Base-by-base conservation (phyloP, 1,140 invertebrate genomes). In the Lerema accius region DNA sequence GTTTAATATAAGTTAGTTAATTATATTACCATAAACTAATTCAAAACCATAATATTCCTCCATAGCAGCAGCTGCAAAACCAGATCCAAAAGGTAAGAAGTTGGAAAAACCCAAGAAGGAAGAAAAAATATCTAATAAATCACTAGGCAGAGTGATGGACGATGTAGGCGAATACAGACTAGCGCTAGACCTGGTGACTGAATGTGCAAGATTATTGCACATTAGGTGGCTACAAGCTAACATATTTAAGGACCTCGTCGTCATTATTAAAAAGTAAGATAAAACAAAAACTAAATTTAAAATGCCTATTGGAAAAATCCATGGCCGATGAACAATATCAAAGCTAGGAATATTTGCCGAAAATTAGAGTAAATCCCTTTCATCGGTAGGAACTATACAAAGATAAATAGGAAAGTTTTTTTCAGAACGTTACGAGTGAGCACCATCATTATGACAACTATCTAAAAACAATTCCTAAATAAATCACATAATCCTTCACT, bases 161-260 rank as follows among this genome's bases (percentile, higher is more conserved):
- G 78, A 78, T 17, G 45, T 74, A 4, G 76, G 65, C 23, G 83
- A 87, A 45, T 84, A 82, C 35, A 82, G 67, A 40, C 73, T 82
- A 51, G 69, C 81, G 0, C 7, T 82, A 3, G 68, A 81, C n/a
- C 63, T 88, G 10, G 70, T 84, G 14, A 80, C 67, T 0, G 82
- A 88, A 6, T 86, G 77, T 40, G 80, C 84, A 2, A 76, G 85
- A 15, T 51, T 81, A 7, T 59, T 85, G 15, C 76, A 85, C 48
- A 76, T 83, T 23, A 58, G 78, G 46, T 88, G 86, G 86, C n/a
- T 89, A 26, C 77, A 84, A 61, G 70, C 71, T 5, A 78, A 82
- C 35, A 56, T 87, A 28, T 14, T 84, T 23, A 86, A 78, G 49
- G 71, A 82, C 43, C 67, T 86, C 0, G 65, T 86, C 19, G 50